Evolutionary conservation across 2,113 vertebrate genomes (phyloP), one percentile per base, ranked within the genome.

Genomic region (Myxocyprinus asiaticus): DNA sequence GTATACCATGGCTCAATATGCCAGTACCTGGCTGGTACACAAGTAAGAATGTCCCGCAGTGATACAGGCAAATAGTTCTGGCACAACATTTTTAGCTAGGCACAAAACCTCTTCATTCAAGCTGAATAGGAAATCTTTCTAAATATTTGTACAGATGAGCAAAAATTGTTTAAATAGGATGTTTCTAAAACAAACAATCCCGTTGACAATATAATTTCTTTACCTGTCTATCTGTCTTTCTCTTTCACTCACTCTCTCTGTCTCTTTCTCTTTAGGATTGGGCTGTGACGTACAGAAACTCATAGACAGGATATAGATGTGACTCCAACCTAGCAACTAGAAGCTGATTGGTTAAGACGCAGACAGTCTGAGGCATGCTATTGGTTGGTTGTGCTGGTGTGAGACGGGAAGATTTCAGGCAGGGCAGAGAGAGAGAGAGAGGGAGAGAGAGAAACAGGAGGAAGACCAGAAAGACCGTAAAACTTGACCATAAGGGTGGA

Each of bases 321-420:
- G 69, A 66, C 70, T 79, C 76, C 75, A 85, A 87, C 84, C 73
- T 85, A 87, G 86, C 85, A 88, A 88, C 87, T 64, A 56, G 77
- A 58, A 75, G 71, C 68, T 79, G 75, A 87, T 87, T 85, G 85
- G 87, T 72, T 74, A 70, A 82, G 69, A 72, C 7, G 7, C 56
- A 67, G 81, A 50, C 75, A 72, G 77, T 78, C 82, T 61, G 61
- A 72, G 63, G 70, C 76, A 75, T 10, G 50, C 67, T 63, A 84
- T 88, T 88, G 86, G 87, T 72, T 51, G 73, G 22, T 33, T 75
- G 15, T 15, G 68, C 66, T 73, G 73, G 67, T 72, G 76, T 55
- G 45, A 81, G 82, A 78, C 15, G 56, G 61, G 33, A 68, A 33
- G 22, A 1, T 33, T 33, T 33, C 22, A 33, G 22, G 22, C 22